phyloP scores from a whole-genome alignment of 2,797 vertebrate genomes.

The Gymnopithys bicolor region DNA sequence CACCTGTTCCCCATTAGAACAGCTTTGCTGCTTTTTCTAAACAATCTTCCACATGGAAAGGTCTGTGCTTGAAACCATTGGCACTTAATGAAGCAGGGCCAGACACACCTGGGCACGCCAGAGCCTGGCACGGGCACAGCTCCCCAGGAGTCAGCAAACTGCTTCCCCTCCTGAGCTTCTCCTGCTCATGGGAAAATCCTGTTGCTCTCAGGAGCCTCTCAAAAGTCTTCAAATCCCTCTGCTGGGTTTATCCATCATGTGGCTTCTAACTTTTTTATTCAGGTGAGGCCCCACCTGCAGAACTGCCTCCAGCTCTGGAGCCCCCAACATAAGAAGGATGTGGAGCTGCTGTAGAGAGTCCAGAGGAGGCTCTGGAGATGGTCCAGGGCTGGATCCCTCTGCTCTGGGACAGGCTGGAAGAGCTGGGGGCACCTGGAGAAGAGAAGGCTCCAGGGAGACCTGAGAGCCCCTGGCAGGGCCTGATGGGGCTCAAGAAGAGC shows the following conservation, averaged over 20 bases:
- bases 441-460: neutral
- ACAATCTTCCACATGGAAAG: neutral
- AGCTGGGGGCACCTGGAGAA: neutral
- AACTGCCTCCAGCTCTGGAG: neutral
- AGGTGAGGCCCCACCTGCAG: neutral
- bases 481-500: neutral
- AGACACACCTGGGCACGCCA: accelerated
- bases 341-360: neutral
- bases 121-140: neutral
- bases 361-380: neutral
- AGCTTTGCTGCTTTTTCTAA: neutral
- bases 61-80: neutral
- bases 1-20: conserved; percentile 33
- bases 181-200: neutral
- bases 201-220: neutral
- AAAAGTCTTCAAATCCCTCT: neutral
- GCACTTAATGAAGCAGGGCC: neutral
- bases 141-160: accelerated
- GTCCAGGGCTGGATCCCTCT: neutral
- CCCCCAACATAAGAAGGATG: accelerated
- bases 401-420: no score
- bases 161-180: neutral
- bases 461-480: neutral
- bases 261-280: neutral
- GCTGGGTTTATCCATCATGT: neutral